These are phyloP conservation scores for Cecropterus lyciades DNA, from an alignment of 1,140 invertebrate genomes.

Conservation along the genomic window DNA sequence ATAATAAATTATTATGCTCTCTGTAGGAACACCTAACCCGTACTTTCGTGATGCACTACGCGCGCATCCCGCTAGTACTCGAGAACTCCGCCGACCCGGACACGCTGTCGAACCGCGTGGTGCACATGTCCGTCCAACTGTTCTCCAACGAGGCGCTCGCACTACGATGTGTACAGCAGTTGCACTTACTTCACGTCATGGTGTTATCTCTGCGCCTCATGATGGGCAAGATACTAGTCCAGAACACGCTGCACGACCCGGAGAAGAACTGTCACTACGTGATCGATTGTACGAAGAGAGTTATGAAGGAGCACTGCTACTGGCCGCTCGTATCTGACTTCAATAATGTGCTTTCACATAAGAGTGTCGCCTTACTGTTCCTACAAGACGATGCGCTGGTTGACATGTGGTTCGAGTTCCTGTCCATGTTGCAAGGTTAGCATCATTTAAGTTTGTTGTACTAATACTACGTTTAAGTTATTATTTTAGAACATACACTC, in stretches of 20 bases:
- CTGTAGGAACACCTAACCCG: conserved; percentile 94
- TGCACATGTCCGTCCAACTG: conserved; percentile 97
- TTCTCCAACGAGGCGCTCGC: conserved; percentile 97
- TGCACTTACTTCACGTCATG: conserved; percentile 96
- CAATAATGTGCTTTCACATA: conserved; percentile 98
- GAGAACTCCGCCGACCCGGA: conserved; percentile 94
- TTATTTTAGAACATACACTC: no score
- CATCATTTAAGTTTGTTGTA: conserved; percentile 4
- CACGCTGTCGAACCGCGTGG: conserved; percentile 96
- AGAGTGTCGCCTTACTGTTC: conserved; percentile 95
- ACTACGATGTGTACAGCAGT: conserved; percentile 94
- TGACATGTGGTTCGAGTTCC: conserved; percentile 97
- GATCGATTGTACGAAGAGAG: conserved; percentile 95
- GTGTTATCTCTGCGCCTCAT: conserved; percentile 96
- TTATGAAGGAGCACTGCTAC: conserved; percentile 99
- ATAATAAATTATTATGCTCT: not conserved
- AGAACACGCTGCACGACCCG: conserved; percentile 93
- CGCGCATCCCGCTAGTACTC: conserved; percentile 95
- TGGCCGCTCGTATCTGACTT: conserved; percentile 99
- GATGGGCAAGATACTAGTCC: conserved; percentile 96
- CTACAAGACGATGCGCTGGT: conserved; percentile 93
- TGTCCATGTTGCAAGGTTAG: conserved; percentile 96
- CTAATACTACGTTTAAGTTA: no score
- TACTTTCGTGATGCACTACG: conserved; percentile 98
- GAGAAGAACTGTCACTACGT: conserved; percentile 94